Evolutionary conservation across 2,888 invertebrate genomes (phyloP).

Genomic region (Megastigmus dorsalis): DNA sequence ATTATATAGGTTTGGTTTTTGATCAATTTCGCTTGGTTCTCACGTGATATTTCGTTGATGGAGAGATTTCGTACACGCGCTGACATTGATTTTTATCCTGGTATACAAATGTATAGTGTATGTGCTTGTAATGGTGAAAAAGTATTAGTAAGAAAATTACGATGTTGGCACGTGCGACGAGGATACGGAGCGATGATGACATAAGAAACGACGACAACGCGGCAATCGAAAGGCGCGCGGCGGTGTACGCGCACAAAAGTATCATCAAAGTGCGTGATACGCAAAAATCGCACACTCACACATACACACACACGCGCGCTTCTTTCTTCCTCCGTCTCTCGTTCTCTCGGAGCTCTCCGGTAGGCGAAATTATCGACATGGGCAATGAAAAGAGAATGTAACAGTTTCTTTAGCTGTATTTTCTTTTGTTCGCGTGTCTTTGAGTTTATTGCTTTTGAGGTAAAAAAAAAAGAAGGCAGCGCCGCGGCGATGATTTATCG

Average conservation of each 20-base stretch:
- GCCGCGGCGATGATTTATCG: too few relatives aligned
- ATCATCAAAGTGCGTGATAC: slow-evolving; percentile 56
- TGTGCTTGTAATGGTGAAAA: too few relatives aligned
- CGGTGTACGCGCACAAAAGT: slow-evolving; percentile 12
- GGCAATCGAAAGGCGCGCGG: background rate
- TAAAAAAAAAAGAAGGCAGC: too few relatives aligned
- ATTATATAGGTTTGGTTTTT: too few relatives aligned
- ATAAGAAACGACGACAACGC: slow-evolving; percentile 19
- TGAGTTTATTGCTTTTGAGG: too few relatives aligned
- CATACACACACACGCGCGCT: too few relatives aligned
- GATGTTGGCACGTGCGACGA: slow-evolving; percentile 13
- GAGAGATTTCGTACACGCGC: too few relatives aligned
- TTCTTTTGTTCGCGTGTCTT: slow-evolving; percentile 17
- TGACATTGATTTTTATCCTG: too few relatives aligned
- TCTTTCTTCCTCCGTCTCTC: slow-evolving; percentile 27
- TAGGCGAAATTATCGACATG: slow-evolving; percentile 59
- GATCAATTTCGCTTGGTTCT: too few relatives aligned
- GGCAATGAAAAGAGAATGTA: slow-evolving; percentile 26
- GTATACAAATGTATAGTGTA: too few relatives aligned
- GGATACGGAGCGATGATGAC: slow-evolving; percentile 23
- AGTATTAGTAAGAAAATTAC: slow-evolving; percentile 40
- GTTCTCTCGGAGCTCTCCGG: slow-evolving; percentile 26
- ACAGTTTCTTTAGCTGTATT: slow-evolving; percentile 15
- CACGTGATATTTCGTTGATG: too few relatives aligned
- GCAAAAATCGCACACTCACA: slow-evolving; percentile 50